Evolutionary conservation across 2,888 invertebrate genomes (phyloP), one percentile per base, ranked within the genome.

Genomic region (Stenchaetothrips biformis): DNA sequence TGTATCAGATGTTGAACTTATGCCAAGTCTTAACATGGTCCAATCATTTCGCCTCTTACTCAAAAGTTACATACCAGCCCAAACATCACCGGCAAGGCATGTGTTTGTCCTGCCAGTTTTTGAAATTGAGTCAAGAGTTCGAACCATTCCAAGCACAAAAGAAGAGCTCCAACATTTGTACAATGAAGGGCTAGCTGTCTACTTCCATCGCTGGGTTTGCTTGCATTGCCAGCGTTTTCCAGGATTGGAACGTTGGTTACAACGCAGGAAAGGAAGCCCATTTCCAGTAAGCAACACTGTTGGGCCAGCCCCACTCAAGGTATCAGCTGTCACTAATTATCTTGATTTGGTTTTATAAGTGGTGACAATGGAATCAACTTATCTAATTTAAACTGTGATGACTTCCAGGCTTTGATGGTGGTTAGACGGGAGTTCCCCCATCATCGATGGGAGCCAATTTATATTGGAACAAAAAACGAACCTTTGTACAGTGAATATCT

Each of bases 401-500:
- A 21, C 67, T 21, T 86, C 13, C 87, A 92, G 90, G 92, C 92
- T 0, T 89, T 92, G 86, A 85, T 92, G 84, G 89, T 92, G 7
- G 91, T 92, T 0, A 90, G 89, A 83, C 87, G 94, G 74, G 92
- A 93, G 86, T 91, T 91, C 86, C 93, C 93, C 0, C 92, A 91
- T 87, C 91, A 93, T 83, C 88, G 93, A 84, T 94, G 94, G 94
- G 94, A 94, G 86, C 94, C 94, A 0, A 89, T 94, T 25, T 94
- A 92, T 86, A 93, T 94, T 83, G 93, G 94, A 11, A 93, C 92
- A 0, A 90, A 91, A 83, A 89, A 90, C 81, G 93, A 94, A 84
- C 94, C 94, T 0, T 89, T 93, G 85, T 94, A 94, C 87, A 92
- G 92, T 84, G 94, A 94, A 85, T 87, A 89, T 80, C 88, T 94